Evolutionary conservation across 2,797 vertebrate species (phyloP).

Genomic region (Lycodopsis pacificus): DNA sequence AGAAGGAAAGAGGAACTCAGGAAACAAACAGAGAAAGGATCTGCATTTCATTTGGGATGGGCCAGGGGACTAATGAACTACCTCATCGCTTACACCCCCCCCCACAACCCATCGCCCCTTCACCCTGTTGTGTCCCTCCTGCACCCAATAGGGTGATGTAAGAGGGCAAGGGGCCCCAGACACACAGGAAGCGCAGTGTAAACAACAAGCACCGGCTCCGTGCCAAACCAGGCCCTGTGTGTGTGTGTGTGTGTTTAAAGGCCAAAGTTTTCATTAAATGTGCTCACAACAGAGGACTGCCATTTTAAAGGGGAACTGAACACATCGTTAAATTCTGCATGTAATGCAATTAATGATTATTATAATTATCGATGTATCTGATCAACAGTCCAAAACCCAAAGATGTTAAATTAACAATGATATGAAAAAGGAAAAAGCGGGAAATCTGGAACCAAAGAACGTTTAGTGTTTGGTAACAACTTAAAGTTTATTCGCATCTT

Average conservation of each 20-base stretch:
- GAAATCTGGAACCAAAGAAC: not conserved
- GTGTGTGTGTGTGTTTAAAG: constrained; percentile 44
- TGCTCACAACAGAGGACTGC: constrained; percentile 12
- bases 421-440: not conserved
- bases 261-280: constrained; percentile 52
- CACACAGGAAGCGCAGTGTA: constrained; percentile 84
- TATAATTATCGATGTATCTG: not conserved
- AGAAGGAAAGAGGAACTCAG: constrained; percentile 52
- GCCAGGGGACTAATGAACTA: constrained; percentile 77
- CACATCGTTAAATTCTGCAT: constrained; percentile 8
- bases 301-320: constrained; percentile 7
- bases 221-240: constrained; percentile 41
- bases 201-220: constrained; percentile 75
- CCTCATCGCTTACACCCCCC: constrained; percentile 75
- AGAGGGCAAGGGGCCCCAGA: constrained; percentile 78
- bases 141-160: constrained; percentile 80
- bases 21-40: constrained; percentile 68
- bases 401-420: not conserved
- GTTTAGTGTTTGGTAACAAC: not conserved
- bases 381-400: not conserved
- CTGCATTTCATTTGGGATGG: constrained; percentile 78
- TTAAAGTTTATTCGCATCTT: not conserved
- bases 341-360: not conserved
- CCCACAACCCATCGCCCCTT: constrained; percentile 44
- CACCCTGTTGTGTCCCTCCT: constrained; percentile 67